A percentile compares a stretch with the other conserved stretches of the same genome.
Evolutionary conservation across 2,888 invertebrate species (phyloP).

Genomic region (Blastobasis adustella): DNA sequence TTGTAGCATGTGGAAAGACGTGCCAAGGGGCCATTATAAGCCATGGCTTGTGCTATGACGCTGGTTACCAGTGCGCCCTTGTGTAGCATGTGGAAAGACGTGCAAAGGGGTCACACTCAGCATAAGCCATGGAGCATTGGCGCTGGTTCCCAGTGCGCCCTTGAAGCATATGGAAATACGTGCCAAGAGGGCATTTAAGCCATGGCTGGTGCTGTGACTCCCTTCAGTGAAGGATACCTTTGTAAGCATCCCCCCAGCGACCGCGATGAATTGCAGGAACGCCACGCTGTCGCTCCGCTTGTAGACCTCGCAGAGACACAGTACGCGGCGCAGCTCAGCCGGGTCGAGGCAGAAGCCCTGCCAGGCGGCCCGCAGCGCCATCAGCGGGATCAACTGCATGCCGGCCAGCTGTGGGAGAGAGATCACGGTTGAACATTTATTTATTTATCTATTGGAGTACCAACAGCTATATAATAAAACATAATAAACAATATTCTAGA

Average conservation of each 20-base stretch:
- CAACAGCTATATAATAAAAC: background rate
- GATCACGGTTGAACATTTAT: background rate
- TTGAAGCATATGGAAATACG: no score
- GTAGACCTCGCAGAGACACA: constrained; percentile 82
- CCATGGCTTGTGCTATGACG: no score
- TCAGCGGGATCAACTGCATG: constrained; percentile 49
- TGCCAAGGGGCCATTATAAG: no score
- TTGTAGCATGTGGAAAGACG: no score
- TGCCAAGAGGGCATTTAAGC: no score
- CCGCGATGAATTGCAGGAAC: constrained; percentile 82
- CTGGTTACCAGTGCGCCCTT: no score
- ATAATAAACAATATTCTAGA: background rate
- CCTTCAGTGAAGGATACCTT: no score
- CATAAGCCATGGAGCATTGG: no score
- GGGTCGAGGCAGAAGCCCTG: constrained; percentile 78
- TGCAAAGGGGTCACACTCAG: no score
- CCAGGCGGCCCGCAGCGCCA: constrained; percentile 67
- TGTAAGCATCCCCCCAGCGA: constrained; percentile 80
- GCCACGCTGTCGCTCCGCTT: constrained; percentile 75
- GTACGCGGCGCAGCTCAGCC: constrained; percentile 78
- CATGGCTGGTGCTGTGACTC: no score
- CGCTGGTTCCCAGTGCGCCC: no score
- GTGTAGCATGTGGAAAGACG: no score
- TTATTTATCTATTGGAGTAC: background rate
- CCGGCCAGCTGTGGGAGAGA: constrained; percentile 31